These are phyloP conservation scores for Drosophila barbarae DNA, from an alignment of 2,888 invertebrate genomes.

Conservation along the genomic window DNA sequence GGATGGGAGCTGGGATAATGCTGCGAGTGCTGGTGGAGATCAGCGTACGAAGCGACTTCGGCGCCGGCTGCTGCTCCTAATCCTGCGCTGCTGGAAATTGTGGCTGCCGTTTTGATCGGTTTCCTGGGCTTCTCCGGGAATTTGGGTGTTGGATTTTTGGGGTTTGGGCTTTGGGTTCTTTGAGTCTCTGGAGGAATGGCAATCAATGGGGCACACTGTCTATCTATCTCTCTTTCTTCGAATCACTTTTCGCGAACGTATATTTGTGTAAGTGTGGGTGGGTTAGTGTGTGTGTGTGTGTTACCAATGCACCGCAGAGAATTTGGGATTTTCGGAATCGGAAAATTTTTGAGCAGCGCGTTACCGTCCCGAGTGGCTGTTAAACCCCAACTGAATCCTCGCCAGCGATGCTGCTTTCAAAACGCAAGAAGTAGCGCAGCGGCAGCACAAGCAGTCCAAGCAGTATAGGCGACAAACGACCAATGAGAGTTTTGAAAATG, in stretches of 20 bases:
- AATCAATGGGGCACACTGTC: slow-evolving; percentile 25
- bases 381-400: slow-evolving; percentile 81
- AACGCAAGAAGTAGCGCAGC: slow-evolving; percentile 28
- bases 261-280: slow-evolving; percentile 9
- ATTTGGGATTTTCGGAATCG: slow-evolving; percentile 77
- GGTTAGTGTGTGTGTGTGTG: slow-evolving; percentile 14
- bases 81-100: slow-evolving; percentile 61
- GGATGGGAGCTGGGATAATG: slow-evolving; percentile 15
- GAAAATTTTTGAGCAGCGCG: slow-evolving; percentile 76
- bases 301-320: slow-evolving; percentile 76
- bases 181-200: slow-evolving; percentile 26
- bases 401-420: slow-evolving; percentile 65
- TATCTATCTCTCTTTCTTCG: not conserved
- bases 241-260: slow-evolving; percentile 2
- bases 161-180: not conserved
- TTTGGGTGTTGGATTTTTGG: not conserved
- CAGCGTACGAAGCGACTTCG: slow-evolving; percentile 63
- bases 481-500: slow-evolving; percentile 67
- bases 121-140: slow-evolving; percentile 12
- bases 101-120: slow-evolving; percentile 63
- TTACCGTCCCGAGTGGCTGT: slow-evolving; percentile 81
- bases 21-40: slow-evolving; percentile 66
- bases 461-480: slow-evolving; percentile 53
- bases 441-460: slow-evolving; percentile 15
- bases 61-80: slow-evolving; percentile 39